phyloP scores from a whole-genome alignment of 2,888 invertebrate genomes.

The Drosophila maculinotata region DNA sequence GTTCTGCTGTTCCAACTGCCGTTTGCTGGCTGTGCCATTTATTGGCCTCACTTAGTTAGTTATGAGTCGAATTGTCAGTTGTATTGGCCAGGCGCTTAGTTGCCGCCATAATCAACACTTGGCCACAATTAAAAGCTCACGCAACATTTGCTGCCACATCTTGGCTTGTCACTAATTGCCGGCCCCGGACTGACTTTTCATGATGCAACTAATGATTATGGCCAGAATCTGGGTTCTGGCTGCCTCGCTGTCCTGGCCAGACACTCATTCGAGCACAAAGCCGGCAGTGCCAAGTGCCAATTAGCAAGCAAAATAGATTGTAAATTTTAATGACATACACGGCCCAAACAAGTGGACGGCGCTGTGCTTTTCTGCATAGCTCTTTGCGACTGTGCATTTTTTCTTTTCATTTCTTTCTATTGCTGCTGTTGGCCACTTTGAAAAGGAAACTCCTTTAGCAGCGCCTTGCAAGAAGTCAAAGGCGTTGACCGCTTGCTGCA shows the following conservation, averaged over 20 bases:
- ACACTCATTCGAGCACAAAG: conserved; percentile 33
- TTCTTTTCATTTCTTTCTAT: conserved; percentile 4
- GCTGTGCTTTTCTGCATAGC: conserved; percentile 11
- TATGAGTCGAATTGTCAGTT: conserved; percentile 36
- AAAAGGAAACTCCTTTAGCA: conserved; percentile 49
- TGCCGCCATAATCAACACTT: conserved; percentile 64
- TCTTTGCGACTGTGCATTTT: conserved; percentile 37
- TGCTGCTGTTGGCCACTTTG: conserved; percentile 19
- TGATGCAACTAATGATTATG: conserved; percentile 76
- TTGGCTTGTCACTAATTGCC: conserved; percentile 72
- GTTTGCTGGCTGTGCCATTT: conserved; percentile 12
- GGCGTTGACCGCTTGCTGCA: conserved; percentile 77
- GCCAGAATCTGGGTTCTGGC: conserved; percentile 34
- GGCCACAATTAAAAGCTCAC: conserved; percentile 64
- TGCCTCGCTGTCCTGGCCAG: conserved; percentile 11
- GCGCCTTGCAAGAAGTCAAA: conserved; percentile 67
- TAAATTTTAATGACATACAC: conserved; percentile 79
- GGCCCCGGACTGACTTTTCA: conserved; percentile 27
- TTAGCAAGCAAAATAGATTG: conserved; percentile 80
- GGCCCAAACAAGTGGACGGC: conserved; percentile 32
- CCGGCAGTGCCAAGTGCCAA: conserved; percentile 74
- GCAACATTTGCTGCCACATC: conserved; percentile 60
- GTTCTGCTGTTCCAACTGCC: background rate
- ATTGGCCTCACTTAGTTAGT: conserved; percentile 49
- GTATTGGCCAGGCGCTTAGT: conserved; percentile 45